These are phyloP conservation scores for Coregonus sp. DNA, from an alignment of 2,797 vertebrate species.

Conservation along the genomic window DNA sequence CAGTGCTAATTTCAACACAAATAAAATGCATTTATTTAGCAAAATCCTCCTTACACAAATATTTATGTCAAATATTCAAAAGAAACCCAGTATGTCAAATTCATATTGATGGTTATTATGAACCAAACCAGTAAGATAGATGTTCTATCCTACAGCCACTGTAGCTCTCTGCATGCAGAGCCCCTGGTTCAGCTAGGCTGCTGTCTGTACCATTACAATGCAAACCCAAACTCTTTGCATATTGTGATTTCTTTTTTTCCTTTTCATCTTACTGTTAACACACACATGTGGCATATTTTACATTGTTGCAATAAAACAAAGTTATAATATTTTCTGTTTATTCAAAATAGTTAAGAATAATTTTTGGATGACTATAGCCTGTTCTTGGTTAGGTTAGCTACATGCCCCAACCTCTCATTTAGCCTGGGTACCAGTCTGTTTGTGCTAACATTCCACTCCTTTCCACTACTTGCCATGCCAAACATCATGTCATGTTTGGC, in stretches of 20 bases:
- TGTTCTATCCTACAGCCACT: constrained; percentile 1
- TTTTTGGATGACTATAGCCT: constrained; percentile 21
- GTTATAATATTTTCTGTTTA: constrained; percentile 3
- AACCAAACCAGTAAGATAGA: constrained; percentile 28
- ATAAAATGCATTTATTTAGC: constrained; percentile 20
- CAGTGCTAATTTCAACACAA: constrained; percentile 22
- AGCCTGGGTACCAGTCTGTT: constrained; percentile 9
- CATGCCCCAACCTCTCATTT: constrained; percentile 29
- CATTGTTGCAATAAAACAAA: constrained; percentile 32
- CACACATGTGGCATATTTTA: constrained; percentile 14
- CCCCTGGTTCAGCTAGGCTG: constrained; percentile 30
- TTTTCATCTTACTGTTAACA: constrained; percentile 26
- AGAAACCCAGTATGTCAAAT: constrained; percentile 6
- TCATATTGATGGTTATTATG: constrained; percentile 11
- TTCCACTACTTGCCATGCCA: neutral
- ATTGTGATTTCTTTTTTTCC: constrained; percentile 47
- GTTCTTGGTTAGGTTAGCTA: constrained; percentile 20
- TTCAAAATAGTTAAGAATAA: constrained; percentile 42
- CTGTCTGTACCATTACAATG: constrained; percentile 27
- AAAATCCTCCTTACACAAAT: constrained; percentile 10
- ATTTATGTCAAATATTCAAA: neutral
- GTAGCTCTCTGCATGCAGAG: constrained; percentile 43
- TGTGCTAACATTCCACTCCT: neutral
- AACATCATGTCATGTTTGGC: neutral
- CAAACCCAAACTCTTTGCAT: constrained; percentile 59